Conservation (phyloP, 2,113 vertebrate genomes). For the Menura novaehollandiae region DNA sequence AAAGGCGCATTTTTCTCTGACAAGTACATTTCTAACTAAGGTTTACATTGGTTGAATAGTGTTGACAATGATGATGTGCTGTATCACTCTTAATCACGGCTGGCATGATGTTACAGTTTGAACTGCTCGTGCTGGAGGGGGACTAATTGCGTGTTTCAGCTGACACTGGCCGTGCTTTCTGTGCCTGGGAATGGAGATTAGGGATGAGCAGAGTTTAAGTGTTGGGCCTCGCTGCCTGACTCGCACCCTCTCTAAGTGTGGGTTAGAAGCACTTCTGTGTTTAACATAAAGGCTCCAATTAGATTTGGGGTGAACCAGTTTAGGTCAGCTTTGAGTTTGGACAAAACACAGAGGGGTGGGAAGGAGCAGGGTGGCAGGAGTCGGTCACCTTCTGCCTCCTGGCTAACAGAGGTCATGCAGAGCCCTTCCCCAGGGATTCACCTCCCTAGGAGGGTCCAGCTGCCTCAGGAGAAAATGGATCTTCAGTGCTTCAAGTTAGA, state of each 20-base stretch:
- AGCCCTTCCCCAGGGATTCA: neutral
- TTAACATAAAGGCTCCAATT: neutral
- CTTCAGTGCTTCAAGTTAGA: neutral
- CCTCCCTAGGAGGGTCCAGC: neutral
- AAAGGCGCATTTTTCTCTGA: constrained; percentile 83
- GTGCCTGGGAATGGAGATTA: neutral
- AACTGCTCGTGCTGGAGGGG: constrained; percentile 61
- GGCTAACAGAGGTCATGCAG: neutral
- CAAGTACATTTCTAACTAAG: constrained; percentile 80
- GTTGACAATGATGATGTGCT: constrained; percentile 81
- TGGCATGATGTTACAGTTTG: constrained; percentile 70
- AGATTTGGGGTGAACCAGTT: neutral
- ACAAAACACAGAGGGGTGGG: neutral
- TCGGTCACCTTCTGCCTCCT: neutral
- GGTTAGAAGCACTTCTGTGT: neutral
- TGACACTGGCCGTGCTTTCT: constrained; percentile 63
- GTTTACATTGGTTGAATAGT: constrained; percentile 80
- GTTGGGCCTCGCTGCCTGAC: constrained; percentile 27
- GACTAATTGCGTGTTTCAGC: constrained; percentile 71
- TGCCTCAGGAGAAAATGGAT: neutral
- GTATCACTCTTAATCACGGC: constrained; percentile 81
- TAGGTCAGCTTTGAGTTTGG: neutral
- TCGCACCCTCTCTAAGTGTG: neutral
- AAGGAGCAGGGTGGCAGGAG: neutral
- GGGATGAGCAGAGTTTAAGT: constrained; percentile 39